These are phyloP conservation scores for Macrotis lagotis DNA, from an alignment of 2,113 vertebrate species.

Conservation along the genomic window DNA sequence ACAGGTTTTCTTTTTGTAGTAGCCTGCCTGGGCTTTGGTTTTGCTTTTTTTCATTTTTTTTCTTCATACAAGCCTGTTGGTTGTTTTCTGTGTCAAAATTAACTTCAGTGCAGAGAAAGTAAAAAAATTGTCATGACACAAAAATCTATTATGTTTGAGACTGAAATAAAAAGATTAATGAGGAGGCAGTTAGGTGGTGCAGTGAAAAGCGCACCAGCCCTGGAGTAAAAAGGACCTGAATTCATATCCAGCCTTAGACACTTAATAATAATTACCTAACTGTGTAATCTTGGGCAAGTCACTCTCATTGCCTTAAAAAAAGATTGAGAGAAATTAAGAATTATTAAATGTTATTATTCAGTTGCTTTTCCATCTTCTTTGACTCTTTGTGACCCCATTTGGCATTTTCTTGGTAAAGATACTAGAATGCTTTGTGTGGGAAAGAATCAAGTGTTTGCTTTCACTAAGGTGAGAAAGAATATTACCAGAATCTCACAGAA, in stretches of 20 bases:
- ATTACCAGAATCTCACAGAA: too few relatives aligned
- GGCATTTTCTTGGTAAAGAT: background rate
- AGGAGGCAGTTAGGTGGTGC: too few relatives aligned
- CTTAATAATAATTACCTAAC: too few relatives aligned
- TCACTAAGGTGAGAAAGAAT: too few relatives aligned
- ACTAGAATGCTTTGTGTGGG: too few relatives aligned
- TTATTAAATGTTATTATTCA: background rate
- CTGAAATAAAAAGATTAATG: background rate
- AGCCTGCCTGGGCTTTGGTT: background rate
- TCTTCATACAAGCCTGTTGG: background rate
- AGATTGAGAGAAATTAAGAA: constrained; percentile 12
- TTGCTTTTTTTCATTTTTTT: background rate
- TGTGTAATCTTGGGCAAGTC: too few relatives aligned
- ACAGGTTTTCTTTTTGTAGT: background rate
- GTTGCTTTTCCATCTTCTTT: background rate
- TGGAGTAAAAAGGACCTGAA: too few relatives aligned
- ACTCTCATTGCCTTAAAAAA: too few relatives aligned
- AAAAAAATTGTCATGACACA: background rate
- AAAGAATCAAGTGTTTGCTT: too few relatives aligned
- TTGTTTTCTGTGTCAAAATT: constrained; percentile 15
- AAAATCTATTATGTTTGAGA: background rate
- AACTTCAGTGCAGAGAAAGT: background rate
- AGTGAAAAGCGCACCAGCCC: too few relatives aligned
- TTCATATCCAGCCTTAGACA: too few relatives aligned
- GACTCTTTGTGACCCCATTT: background rate